Conservation (phyloP, 1,140 invertebrate species). For the Phortica variegata region DNA sequence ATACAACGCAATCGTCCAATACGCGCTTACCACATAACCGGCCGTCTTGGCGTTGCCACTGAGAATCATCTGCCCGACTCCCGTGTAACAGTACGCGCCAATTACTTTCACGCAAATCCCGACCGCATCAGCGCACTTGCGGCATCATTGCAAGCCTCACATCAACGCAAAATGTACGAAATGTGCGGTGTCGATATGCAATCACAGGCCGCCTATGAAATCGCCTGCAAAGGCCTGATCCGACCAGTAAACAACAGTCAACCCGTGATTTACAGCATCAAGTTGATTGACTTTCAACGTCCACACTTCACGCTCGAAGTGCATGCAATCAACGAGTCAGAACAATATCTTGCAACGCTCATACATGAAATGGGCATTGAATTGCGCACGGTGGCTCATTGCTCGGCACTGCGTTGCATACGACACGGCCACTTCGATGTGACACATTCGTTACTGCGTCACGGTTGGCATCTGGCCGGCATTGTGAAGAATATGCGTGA, state of each 20-base stretch:
- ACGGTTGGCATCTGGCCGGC: slow-evolving; percentile 77
- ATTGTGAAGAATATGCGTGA: slow-evolving; percentile 72
- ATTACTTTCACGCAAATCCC: slow-evolving; percentile 67
- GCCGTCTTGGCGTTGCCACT: slow-evolving; percentile 76
- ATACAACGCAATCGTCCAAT: slow-evolving; percentile 63
- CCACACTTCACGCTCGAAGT: slow-evolving; percentile 91
- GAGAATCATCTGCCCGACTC: slow-evolving; percentile 73
- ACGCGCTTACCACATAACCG: slow-evolving; percentile 74
- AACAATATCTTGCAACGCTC: slow-evolving; percentile 71
- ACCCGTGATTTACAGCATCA: slow-evolving; percentile 85
- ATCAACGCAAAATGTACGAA: slow-evolving; percentile 80
- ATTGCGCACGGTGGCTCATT: slow-evolving; percentile 77
- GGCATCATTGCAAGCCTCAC: slow-evolving; percentile 74
- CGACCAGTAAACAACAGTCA: slow-evolving; percentile 69
- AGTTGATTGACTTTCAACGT: slow-evolving; percentile 75
- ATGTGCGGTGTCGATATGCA: slow-evolving; percentile 75
- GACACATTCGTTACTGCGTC: slow-evolving; percentile 73
- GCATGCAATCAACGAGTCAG: slow-evolving; percentile 80
- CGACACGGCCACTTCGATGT: slow-evolving; percentile 80
- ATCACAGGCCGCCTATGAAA: slow-evolving; percentile 85
- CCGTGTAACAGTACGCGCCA: slow-evolving; percentile 70
- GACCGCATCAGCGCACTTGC: slow-evolving; percentile 70
- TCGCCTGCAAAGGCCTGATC: slow-evolving; percentile 77
- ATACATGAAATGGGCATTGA: slow-evolving; percentile 79
- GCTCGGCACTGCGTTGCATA: slow-evolving; percentile 76